Evolutionary conservation across 1,140 invertebrate genomes (phyloP), one percentile per base, ranked within the genome.

Genomic region (Bombus consobrinus): DNA sequence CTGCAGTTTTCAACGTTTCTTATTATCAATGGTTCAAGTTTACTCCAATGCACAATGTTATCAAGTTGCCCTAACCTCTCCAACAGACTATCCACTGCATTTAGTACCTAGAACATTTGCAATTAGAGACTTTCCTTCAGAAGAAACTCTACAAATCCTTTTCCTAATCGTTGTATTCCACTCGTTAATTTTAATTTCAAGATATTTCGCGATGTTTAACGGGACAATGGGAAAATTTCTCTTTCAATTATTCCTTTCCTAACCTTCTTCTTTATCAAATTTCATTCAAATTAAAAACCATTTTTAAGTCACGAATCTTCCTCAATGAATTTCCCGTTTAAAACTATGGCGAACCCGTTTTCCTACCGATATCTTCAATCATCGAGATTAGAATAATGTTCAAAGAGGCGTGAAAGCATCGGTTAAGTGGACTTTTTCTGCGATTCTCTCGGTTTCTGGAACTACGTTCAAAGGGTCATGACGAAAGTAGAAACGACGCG

Each of bases 351-450:
- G 37, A 10, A 0, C 0, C 2, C 41, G 12, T 25, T 69, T 39
- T 9, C 25, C 12, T 10, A 12, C 6, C 4, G 37, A 25, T n/a
- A 1, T 10, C 0, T 53, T 6, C 12, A 2, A 53, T 53, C 18
- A 0, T 39, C 3, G 0, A 3, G n/a, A 1, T 22, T 3, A 2
- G 1, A 25, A 5, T 13, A 32, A 13, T 2, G n/a, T 1, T 59
- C 53, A 3, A 59, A 9, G 74, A 18, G 34, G 25, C 10, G 53
- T 37, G 34, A n/a, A 18, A 71, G 1, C 1, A 12, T 28, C 69
- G 15, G 6, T 15, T 2, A 8, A 53, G 6, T 22, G 0, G 18
- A 53, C 5, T 18, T 6, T 10, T 41, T 43, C 18, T 9, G 5
- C 71, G 0, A 22, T 10, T 73, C 8, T 22, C 3, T 18, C 15